Evolutionary conservation across 2,888 invertebrate genomes (phyloP).

Genomic region (Drosophila basisetae): DNA sequence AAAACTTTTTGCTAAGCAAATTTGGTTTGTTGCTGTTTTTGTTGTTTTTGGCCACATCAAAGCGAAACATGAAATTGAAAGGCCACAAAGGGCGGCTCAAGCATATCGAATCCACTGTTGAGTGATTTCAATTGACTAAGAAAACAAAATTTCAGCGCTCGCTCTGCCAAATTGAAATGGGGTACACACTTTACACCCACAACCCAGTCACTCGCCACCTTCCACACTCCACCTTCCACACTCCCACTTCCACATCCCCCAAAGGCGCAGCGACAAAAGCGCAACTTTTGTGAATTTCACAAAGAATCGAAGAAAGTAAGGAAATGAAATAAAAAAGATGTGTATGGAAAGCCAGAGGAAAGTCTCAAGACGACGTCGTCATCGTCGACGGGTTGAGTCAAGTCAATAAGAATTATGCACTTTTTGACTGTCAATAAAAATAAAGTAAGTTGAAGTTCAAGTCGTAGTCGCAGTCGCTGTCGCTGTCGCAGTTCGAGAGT

Average conservation of each 20-base stretch:
- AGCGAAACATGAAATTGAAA: constrained; percentile 68
- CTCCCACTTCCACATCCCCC: constrained; percentile 1
- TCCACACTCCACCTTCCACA: neutral
- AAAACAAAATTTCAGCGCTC: constrained; percentile 68
- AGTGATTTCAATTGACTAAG: constrained; percentile 80
- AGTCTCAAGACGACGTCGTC: constrained; percentile 63
- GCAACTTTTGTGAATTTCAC: constrained; percentile 63
- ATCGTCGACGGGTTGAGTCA: constrained; percentile 44
- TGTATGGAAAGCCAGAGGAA: constrained; percentile 63
- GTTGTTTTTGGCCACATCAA: constrained; percentile 68
- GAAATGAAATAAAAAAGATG: constrained; percentile 33
- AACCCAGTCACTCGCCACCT: constrained; percentile 11
- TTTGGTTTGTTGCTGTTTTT: constrained; percentile 33
- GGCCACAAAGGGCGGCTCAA: constrained; percentile 69
- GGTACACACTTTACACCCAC: constrained; percentile 9
- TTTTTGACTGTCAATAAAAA: constrained; percentile 81
- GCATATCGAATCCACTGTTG: constrained; percentile 62
- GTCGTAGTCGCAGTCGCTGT: constrained; percentile 38
- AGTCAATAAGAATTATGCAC: constrained; percentile 79
- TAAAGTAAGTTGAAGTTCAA: constrained; percentile 71
- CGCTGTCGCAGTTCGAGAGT: constrained; percentile 19
- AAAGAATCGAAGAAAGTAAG: constrained; percentile 28
- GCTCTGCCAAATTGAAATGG: constrained; percentile 1
- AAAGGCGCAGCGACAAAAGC: constrained; percentile 73
- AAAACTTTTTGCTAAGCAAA: constrained; percentile 67